phyloP scores from a whole-genome alignment of 1,140 invertebrate genomes.

The Lethrus apterus region DNA sequence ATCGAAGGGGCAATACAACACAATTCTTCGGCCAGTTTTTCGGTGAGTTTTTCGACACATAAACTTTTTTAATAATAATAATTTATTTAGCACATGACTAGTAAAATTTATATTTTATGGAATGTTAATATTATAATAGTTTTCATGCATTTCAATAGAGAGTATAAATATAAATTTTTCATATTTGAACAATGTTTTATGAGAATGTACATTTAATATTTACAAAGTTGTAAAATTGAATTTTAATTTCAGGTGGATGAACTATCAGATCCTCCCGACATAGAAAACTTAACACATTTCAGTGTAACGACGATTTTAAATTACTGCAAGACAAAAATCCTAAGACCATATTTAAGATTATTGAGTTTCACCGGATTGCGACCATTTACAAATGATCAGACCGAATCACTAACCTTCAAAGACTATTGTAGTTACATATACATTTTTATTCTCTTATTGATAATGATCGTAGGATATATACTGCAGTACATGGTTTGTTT shows the following conservation, averaged over 20 bases:
- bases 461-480: conserved; percentile 62
- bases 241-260: conserved; percentile 51
- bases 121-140: no score
- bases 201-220: neutral
- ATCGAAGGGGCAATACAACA: neutral
- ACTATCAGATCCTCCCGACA: conserved; percentile 56
- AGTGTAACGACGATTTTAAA: conserved; percentile 67
- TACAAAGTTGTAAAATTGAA: neutral
- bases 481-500: conserved; percentile 71
- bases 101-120: no score
- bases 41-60: conserved; percentile 18
- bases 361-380: conserved; percentile 65
- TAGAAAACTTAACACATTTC: conserved; percentile 47
- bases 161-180: conserved; percentile 1
- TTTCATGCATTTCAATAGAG: no score
- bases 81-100: no score
- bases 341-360: conserved; percentile 64
- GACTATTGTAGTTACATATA: conserved; percentile 59
- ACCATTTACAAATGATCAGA: conserved; percentile 55
- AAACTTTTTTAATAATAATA: conserved; percentile 1
- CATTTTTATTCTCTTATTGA: conserved; percentile 52
- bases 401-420: conserved; percentile 48
- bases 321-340: conserved; percentile 72
- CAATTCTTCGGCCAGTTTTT: conserved; percentile 15
- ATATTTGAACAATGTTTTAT: neutral